phyloP scores from a whole-genome alignment of 1,140 invertebrate genomes.

The Drosophila rufa region DNA sequence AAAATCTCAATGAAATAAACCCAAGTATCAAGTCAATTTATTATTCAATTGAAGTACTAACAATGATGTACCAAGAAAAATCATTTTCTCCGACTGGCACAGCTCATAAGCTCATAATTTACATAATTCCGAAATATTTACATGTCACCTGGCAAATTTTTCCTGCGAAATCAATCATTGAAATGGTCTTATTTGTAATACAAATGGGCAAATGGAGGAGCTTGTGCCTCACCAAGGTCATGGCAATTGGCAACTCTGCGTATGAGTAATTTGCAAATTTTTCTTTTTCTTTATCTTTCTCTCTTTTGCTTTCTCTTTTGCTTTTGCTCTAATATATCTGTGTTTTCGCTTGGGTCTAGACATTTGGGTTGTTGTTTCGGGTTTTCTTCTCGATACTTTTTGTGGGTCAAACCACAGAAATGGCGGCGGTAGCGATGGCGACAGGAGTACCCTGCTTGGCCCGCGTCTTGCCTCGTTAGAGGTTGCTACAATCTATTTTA shows the following conservation, averaged over 20 bases:
- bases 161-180: constrained; percentile 27
- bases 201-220: background rate
- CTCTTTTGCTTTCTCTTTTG: background rate
- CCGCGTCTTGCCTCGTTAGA: constrained; percentile 14
- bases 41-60: background rate
- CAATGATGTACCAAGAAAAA: background rate
- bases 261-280: constrained; percentile 63
- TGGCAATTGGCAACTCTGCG: constrained; percentile 34
- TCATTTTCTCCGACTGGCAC: background rate
- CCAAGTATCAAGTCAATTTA: background rate
- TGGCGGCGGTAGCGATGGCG: constrained; percentile 37
- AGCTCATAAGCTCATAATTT: constrained; percentile 6
- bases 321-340: constrained; percentile 2
- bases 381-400: constrained; percentile 49
- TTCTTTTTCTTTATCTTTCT: constrained; percentile 1
- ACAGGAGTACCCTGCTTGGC: constrained; percentile 43
- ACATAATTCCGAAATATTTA: constrained; percentile 28
- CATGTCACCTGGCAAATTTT: constrained; percentile 16
- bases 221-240: constrained; percentile 7
- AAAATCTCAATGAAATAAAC: background rate
- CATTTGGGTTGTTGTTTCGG: constrained; percentile 22
- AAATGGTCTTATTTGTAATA: constrained; percentile 14
- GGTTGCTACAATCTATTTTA: constrained; percentile 71
- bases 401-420: constrained; percentile 78
- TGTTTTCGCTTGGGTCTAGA: constrained; percentile 25